Conservation (phyloP, 2,797 vertebrate species). For the Galaxias olidus region DNA sequence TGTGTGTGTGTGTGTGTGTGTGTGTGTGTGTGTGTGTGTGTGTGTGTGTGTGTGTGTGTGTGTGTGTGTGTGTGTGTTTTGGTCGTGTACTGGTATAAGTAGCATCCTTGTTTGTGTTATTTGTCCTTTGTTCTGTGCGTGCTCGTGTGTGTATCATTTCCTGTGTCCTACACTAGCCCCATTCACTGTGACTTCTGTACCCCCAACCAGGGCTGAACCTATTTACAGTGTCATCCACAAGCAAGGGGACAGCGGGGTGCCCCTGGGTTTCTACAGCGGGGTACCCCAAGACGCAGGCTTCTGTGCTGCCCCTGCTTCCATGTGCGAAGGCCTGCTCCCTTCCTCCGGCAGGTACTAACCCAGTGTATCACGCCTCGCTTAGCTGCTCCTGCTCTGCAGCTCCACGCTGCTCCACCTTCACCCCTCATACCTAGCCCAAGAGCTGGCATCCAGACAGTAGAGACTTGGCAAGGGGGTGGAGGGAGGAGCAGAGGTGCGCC, state of each 20-base stretch:
- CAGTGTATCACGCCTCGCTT: constrained; percentile 71
- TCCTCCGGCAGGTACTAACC: constrained; percentile 84
- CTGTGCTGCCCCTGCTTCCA: constrained; percentile 76
- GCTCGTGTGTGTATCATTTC: neutral
- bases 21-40: constrained; percentile 33
- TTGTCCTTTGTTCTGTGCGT: constrained; percentile 24
- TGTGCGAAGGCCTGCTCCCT: constrained; percentile 78
- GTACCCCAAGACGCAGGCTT: constrained; percentile 60
- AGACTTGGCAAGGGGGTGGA: constrained; percentile 34
- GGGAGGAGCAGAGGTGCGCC: constrained; percentile 18
- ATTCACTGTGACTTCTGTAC: constrained; percentile 84
- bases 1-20: constrained; percentile 37
- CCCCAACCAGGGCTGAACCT: constrained; percentile 75
- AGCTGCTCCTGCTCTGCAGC: constrained; percentile 19
- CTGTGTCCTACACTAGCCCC: constrained; percentile 72
- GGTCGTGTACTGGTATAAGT: constrained; percentile 44
- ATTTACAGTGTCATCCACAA: constrained; percentile 87
- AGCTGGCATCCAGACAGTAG: constrained; percentile 45
- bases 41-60: constrained; percentile 31
- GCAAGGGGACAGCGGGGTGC: constrained; percentile 77
- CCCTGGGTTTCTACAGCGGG: constrained; percentile 78
- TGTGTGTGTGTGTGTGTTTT: constrained; percentile 50
- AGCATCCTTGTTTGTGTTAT: constrained; percentile 44
- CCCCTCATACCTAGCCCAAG: constrained; percentile 18
- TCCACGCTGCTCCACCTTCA: constrained; percentile 8